phyloP scores from a whole-genome alignment of 2,797 vertebrate species.

The Ceyx erithaca region DNA sequence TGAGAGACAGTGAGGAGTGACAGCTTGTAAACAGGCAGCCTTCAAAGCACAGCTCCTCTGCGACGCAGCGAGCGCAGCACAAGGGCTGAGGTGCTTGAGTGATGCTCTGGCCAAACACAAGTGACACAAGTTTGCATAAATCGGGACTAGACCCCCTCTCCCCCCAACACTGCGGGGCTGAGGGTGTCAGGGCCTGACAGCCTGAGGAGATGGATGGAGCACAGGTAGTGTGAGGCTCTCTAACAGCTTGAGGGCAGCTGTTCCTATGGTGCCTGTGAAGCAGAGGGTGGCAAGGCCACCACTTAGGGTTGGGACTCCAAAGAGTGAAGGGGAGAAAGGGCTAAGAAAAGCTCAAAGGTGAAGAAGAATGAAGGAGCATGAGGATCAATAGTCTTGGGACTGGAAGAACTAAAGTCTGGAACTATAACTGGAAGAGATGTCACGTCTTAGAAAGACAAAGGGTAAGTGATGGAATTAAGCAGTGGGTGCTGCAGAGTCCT shows the following conservation, averaged over 20 bases:
- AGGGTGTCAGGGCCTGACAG: neutral
- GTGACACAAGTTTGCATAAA: constrained; percentile 17
- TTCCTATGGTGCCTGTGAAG: neutral
- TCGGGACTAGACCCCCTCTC: neutral
- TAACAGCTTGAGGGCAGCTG: neutral
- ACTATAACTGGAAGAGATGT: neutral
- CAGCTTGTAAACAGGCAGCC: constrained; percentile 50
- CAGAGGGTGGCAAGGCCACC: neutral
- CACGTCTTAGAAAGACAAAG: neutral
- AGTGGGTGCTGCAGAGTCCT: neutral
- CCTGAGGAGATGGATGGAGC: neutral
- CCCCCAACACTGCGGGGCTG: neutral
- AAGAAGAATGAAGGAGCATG: neutral
- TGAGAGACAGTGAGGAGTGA: constrained; percentile 54
- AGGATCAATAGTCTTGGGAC: neutral
- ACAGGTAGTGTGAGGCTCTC: neutral
- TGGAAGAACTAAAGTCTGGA: neutral
- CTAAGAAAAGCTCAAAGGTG: neutral
- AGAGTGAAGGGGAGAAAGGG: neutral
- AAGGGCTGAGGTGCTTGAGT: constrained; percentile 3
- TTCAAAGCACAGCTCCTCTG: constrained; percentile 32
- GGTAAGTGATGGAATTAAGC: neutral
- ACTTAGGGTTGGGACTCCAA: neutral
- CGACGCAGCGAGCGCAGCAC: neutral
- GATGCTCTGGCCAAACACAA: constrained; percentile 28